Base-by-base conservation (phyloP, 1,140 invertebrate genomes). In the Scylla paramamosain region DNA sequence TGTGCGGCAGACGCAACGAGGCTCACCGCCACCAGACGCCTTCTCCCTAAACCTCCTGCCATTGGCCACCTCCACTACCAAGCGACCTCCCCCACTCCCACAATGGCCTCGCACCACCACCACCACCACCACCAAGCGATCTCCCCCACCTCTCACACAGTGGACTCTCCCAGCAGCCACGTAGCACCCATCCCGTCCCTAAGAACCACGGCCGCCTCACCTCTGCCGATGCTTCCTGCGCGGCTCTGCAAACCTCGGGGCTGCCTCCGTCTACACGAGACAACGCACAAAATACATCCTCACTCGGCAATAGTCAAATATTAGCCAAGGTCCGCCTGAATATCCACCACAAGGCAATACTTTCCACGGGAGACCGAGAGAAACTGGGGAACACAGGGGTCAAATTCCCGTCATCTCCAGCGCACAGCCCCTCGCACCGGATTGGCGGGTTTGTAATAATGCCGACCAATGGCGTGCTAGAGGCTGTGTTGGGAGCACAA, bases 391-490 rank as follows among this genome's bases (percentile, higher is more conserved):
- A 48, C 94, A 92, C 67, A 95, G 90, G 94, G 94, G 94, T 91
- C 90, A 95, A 92, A 88, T 95, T 95, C 94, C 90, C 94, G 45
- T 95, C 94, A 95, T 92, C 94, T 16, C 28, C 20, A 45, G 52
- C 46, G 94, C 94, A 95, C 94, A 92, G 94, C 94, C 94, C 94
- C 94, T 95, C 91, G 12, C 39, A 25, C 31, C 90, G 45, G 91
- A 95, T 95, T 95, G 94, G 94, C 87, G n/a, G 48, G 82, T 95
- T 95, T 88, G 91, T 95, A 95, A 95, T 95, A 92, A 87, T 92
- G 29, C 28, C 84, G 91, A 77, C 94, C 94, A 95, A 95, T 92
- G 94, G 52, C 39, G 92, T 77, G 46, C 46, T 4, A 8, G 29
- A 28, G 20, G 87, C 67, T 48, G 77, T 25, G 86, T 91, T 28